Evolutionary conservation across 2,888 invertebrate genomes (phyloP).

Genomic region (Orthonychiurus folsomi): DNA sequence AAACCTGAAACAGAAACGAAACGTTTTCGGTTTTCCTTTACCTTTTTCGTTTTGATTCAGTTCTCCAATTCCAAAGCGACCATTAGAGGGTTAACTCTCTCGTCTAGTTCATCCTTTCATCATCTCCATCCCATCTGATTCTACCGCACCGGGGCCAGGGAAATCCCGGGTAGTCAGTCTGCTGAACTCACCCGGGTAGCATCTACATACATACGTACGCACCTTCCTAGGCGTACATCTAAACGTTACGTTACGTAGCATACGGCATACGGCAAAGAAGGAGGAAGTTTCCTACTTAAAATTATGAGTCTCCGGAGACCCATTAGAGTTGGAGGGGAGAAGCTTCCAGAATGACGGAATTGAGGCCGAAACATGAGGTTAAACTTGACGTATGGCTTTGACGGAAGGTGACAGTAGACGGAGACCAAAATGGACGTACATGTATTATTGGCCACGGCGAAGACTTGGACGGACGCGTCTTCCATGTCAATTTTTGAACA

Average conservation of each 20-base stretch:
- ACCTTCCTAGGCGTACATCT: neutral
- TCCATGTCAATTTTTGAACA: no score
- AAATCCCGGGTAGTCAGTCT: neutral
- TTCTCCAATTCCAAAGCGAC: constrained; percentile 1
- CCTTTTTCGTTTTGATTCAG: neutral
- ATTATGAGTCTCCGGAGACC: constrained; percentile 14
- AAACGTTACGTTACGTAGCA: no score
- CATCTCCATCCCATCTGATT: constrained; percentile 1
- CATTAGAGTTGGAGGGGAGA: constrained; percentile 7
- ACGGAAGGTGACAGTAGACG: neutral
- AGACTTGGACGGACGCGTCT: no score
- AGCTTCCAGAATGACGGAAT: neutral
- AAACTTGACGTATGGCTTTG: constrained; percentile 1
- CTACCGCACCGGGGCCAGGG: no score
- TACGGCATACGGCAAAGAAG: neutral
- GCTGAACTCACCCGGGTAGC: neutral
- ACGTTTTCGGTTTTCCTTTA: no score
- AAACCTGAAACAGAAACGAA: neutral
- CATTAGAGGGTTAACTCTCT: neutral
- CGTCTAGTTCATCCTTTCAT: neutral
- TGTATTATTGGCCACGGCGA: no score
- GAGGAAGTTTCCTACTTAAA: constrained; percentile 9
- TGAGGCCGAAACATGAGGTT: neutral
- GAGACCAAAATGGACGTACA: no score
- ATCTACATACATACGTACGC: neutral